Evolutionary conservation across 2,113 vertebrate genomes (phyloP).

Genomic region (Rhagologus leucostigma): DNA sequence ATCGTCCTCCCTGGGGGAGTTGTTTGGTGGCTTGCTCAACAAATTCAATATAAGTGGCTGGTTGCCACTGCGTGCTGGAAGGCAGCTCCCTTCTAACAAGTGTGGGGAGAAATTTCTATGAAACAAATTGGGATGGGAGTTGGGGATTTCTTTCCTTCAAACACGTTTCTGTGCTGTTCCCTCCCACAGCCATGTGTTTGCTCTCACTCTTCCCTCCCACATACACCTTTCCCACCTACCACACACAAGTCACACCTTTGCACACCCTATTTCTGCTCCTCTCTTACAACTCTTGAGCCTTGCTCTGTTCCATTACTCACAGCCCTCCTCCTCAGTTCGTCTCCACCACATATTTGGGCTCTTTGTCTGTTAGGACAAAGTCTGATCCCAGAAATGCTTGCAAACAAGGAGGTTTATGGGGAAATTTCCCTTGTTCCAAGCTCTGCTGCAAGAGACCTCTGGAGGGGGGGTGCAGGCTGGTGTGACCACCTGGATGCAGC

Average conservation of each 20-base stretch:
- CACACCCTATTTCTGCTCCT: not conserved
- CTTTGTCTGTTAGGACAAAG: not conserved
- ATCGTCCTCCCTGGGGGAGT: not conserved
- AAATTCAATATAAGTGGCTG: not conserved
- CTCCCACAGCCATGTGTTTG: not conserved
- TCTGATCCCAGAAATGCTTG: rapidly evolving
- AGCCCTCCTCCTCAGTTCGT: rapidly evolving
- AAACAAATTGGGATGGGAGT: not conserved
- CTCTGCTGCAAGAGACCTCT: not conserved
- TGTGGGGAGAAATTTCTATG: not conserved
- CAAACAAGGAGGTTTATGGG: not conserved
- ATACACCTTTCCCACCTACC: not conserved
- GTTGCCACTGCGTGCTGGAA: rapidly evolving
- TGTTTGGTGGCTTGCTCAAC: not conserved
- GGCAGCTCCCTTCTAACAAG: not conserved
- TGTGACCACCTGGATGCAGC: not conserved
- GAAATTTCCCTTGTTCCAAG: not conserved
- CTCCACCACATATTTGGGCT: not conserved
- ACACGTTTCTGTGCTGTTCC: not conserved
- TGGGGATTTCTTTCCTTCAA: not conserved
- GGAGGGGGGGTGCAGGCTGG: not conserved
- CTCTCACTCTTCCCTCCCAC: not conserved
- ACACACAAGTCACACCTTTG: not conserved
- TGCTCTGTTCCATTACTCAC: not conserved
- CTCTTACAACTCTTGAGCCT: not conserved